Percentiles rank a stretch among this genome's conserved stretches.
Evolutionary conservation across 2,797 vertebrate genomes (phyloP).

Genomic region (Xyrichtys novacula): DNA sequence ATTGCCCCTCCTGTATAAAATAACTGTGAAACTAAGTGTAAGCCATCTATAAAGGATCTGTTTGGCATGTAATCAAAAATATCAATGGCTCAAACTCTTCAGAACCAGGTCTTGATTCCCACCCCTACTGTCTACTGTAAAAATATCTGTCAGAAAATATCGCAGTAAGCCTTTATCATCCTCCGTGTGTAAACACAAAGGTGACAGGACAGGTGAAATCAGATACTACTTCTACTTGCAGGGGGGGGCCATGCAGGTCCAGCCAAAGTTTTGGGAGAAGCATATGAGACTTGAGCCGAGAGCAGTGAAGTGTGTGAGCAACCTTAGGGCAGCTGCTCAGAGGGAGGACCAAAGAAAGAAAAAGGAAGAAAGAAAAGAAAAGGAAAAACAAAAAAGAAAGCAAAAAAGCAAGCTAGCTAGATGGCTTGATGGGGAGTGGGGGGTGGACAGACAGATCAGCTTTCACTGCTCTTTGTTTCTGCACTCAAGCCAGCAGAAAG

Average conservation of each 20-base stretch:
- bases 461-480: conserved; percentile 74
- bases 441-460: conserved; percentile 68
- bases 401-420: too few species aligned
- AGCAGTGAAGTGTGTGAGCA: conserved; percentile 42
- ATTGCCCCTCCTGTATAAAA: too few species aligned
- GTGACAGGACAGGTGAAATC: conserved; percentile 54
- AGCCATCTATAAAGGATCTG: too few species aligned
- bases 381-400: conserved; percentile 64
- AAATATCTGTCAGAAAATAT: conserved; percentile 40
- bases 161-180: conserved; percentile 45
- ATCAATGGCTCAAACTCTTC: too few species aligned
- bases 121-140: conserved; percentile 27
- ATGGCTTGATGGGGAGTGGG: too few species aligned
- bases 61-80: too few species aligned
- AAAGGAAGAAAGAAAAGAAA: conserved; percentile 43
- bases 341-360: conserved; percentile 38
- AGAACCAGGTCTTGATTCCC: too few species aligned
- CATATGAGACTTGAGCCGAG: conserved; percentile 40
- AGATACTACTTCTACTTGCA: conserved; percentile 34
- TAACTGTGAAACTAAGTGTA: too few species aligned
- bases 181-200: conserved; percentile 23
- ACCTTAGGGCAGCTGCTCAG: conserved; percentile 70
- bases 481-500: conserved; percentile 53
- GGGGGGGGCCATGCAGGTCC: conserved; percentile 31
- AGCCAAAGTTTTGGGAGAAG: conserved; percentile 45